Evolutionary conservation across 2,888 invertebrate genomes (phyloP), one percentile per base, ranked within the genome.

Genomic region (Caenorhabditis imperialis): DNA sequence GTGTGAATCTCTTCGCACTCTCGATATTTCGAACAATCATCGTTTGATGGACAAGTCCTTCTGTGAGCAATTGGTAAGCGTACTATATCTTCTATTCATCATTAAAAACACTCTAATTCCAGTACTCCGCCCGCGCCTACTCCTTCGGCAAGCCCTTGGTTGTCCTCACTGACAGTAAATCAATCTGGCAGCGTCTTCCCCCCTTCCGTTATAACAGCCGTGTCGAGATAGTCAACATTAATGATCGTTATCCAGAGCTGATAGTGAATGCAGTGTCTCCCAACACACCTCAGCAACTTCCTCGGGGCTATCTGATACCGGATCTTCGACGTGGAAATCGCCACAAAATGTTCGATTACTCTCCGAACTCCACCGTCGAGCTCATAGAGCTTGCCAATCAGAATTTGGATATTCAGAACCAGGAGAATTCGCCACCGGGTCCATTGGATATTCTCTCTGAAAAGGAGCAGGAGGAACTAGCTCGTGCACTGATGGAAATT

Each of bases 241-340:
- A 61, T 16, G 61, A 60, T 14, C 60, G 50, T n/a, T 33, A 53
- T 23, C 62, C 63, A 1, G 63, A 63, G 37, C 57, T 48, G 33
- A 23, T 5, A 3, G 37, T 60, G 16, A 42, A 48, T n/a, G 23
- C 63, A 22, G 48, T 79, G 4, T 77, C 79, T 3, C 7, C 12
- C 5, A 54, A 73, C 18, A 50, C n/a, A 3, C 60, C 72, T 0
- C 48, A 42, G 12, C 71, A 78, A 20, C 45, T 82, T 18, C 61
- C 78, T 3, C 53, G 48, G 18, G 82, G 82, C 22, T 53, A 75
- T 18, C 38, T 81, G 51, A 57, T 69, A 3, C 72, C 82, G 8
- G 57, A 65, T 22, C 54, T 82, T 18, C 60, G 82, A 47, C 54
- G 78, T n/a, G 82, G 82, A 37, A 81, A 75, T 61, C 73, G 78